Conservation (phyloP, 2,113 vertebrate species). For the Syngnathus scovelli region DNA sequence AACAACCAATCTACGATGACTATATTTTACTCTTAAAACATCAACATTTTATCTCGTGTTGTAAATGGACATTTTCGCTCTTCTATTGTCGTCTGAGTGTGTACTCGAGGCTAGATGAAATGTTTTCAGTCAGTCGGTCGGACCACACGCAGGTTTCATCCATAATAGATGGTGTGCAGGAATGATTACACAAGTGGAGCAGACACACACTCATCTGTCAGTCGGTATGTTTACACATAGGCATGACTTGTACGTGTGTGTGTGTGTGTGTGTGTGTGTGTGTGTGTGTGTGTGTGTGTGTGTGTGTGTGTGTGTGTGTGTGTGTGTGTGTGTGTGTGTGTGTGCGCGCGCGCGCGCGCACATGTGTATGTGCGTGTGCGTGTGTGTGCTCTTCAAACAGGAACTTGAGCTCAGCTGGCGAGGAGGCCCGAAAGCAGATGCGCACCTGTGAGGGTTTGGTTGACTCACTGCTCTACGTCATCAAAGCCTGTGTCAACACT, state of each 20-base stretch:
- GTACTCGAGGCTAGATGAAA: not conserved
- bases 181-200: slow-evolving; percentile 24
- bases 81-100: not conserved
- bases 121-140: slow-evolving; percentile 33
- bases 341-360: too few species aligned
- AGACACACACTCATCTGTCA: slow-evolving; percentile 25
- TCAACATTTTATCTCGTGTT: too few species aligned
- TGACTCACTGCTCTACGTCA: slow-evolving; percentile 91
- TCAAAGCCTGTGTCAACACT: slow-evolving; percentile 95
- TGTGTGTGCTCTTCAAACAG: slow-evolving; percentile 54
- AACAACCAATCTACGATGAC: too few species aligned
- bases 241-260: slow-evolving; percentile 8
- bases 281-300: too few species aligned
- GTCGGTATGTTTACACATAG: slow-evolving; percentile 26
- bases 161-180: slow-evolving; percentile 44
- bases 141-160: slow-evolving; percentile 38
- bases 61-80: not conserved
- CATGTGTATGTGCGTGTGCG: slow-evolving; percentile 10
- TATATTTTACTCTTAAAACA: too few species aligned
- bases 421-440: slow-evolving; percentile 95
- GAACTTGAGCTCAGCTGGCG: slow-evolving; percentile 94
- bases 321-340: slow-evolving; percentile 6
- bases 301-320: slow-evolving; percentile 11
- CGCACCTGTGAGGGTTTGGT: slow-evolving; percentile 91
- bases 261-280: too few species aligned